These are phyloP conservation scores for Clepsis dumicolana DNA, from an alignment of 2,888 invertebrate species.

Conservation along the genomic window DNA sequence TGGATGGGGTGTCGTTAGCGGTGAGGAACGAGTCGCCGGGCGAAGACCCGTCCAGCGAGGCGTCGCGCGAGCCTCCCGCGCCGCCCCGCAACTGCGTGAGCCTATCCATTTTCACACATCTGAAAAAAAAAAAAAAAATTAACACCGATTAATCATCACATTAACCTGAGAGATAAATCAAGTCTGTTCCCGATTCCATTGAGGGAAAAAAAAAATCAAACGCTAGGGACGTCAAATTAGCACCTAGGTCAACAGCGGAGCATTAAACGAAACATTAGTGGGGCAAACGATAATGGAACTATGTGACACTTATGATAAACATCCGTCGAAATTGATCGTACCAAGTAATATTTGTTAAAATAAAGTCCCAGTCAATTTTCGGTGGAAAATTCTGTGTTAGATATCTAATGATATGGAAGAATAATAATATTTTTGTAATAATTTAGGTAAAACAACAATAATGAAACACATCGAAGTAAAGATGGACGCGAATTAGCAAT, in stretches of 20 bases:
- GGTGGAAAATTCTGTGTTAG: conserved; percentile 46
- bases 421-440: conserved; percentile 62
- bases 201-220: conserved; percentile 66
- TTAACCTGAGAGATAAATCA: conserved; percentile 47
- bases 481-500: conserved; percentile 84
- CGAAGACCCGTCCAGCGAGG: conserved; percentile 74
- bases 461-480: conserved; percentile 81
- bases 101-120: conserved; percentile 84
- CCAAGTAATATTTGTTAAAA: conserved; percentile 56
- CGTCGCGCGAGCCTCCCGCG: conserved; percentile 72
- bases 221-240: conserved; percentile 76
- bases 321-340: conserved; percentile 54
- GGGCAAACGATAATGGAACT: conserved; percentile 79
- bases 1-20: conserved; percentile 77
- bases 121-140: conserved; percentile 69
- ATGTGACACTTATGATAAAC: conserved; percentile 76
- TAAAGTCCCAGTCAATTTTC: conserved; percentile 50
- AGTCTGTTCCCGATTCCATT: conserved; percentile 46
- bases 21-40: conserved; percentile 77
- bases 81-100: conserved; percentile 76
- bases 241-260: conserved; percentile 81
- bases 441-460: conserved; percentile 75
- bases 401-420: conserved; percentile 48
- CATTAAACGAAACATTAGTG: conserved; percentile 78
- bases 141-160: conserved; percentile 48